Conservation (phyloP, 1,140 invertebrate species). For the Aradophagus sp. region DNA sequence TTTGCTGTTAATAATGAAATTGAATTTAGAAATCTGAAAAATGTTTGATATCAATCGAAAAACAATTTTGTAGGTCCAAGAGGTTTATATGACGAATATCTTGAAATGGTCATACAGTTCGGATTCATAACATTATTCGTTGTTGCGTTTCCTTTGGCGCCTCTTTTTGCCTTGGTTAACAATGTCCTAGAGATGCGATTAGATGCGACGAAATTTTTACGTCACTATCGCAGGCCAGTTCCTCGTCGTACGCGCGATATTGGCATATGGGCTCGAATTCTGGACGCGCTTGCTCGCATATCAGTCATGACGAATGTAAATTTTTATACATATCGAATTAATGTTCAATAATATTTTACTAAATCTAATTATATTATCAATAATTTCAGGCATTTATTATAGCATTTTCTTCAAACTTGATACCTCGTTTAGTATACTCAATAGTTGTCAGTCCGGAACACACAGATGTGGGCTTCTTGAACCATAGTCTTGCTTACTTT, state of each 20-base stretch:
- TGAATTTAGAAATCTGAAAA: not conserved
- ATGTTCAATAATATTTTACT: not conserved
- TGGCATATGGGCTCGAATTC: constrained; percentile 93
- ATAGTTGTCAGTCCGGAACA: constrained; percentile 78
- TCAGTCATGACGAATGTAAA: constrained; percentile 65
- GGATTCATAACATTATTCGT: constrained; percentile 94
- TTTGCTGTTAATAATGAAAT: too few species aligned
- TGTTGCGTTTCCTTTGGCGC: constrained; percentile 91
- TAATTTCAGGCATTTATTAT: constrained; percentile 94
- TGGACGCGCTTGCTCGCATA: constrained; percentile 77
- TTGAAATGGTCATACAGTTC: constrained; percentile 97
- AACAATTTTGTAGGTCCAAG: constrained; percentile 79
- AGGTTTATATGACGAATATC: constrained; percentile 96
- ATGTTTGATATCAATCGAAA: not conserved
- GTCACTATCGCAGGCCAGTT: constrained; percentile 88
- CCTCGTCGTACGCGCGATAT: constrained; percentile 89
- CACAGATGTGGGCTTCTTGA: constrained; percentile 83
- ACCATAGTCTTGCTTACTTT: constrained; percentile 89
- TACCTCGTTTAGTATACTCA: constrained; percentile 92
- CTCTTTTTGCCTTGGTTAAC: constrained; percentile 90
- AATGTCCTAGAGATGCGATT: constrained; percentile 92
- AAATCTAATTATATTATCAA: not conserved
- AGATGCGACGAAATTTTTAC: constrained; percentile 91
- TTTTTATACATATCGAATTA: constrained; percentile 6
- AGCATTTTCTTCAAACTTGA: constrained; percentile 98